phyloP scores from a whole-genome alignment of 2,888 invertebrate genomes.

The Neuroscelio doddi region DNA sequence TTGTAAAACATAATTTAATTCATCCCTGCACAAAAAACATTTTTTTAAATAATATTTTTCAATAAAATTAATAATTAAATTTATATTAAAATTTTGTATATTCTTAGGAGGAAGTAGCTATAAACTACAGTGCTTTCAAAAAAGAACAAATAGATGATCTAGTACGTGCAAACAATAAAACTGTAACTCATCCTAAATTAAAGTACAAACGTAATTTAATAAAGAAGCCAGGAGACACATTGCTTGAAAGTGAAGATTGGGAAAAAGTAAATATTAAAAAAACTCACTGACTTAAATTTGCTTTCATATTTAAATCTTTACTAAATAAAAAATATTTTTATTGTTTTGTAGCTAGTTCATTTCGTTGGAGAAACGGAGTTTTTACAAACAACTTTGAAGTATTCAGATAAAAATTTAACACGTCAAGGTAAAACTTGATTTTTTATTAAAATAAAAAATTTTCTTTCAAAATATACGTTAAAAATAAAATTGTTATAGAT shows the following conservation, averaged over 20 bases:
- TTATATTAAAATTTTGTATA: not conserved
- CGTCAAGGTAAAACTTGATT: conserved; percentile 51
- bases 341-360: conserved; percentile 53
- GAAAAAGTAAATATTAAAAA: conserved; percentile 49
- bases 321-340: too few relatives aligned
- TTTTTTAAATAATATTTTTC: not conserved
- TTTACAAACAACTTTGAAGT: conserved; percentile 41
- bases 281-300: too few relatives aligned
- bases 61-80: conserved; percentile 3
- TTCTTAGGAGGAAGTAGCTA: conserved; percentile 53
- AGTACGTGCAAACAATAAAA: conserved; percentile 25
- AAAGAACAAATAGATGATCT: conserved; percentile 46
- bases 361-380: conserved; percentile 54
- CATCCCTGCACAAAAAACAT: not conserved
- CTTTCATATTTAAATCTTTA: too few relatives aligned
- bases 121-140: conserved; percentile 51
- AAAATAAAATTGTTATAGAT: too few relatives aligned
- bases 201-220: conserved; percentile 55
- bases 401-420: conserved; percentile 39
- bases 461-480: not conserved
- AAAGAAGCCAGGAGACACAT: conserved; percentile 59
- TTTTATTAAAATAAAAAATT: not conserved
- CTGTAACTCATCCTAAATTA: conserved; percentile 24
- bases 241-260: conserved; percentile 52
- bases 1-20: too few relatives aligned